Base-by-base conservation (phyloP, 2,888 invertebrate species). In the Cephonodes hylas region DNA sequence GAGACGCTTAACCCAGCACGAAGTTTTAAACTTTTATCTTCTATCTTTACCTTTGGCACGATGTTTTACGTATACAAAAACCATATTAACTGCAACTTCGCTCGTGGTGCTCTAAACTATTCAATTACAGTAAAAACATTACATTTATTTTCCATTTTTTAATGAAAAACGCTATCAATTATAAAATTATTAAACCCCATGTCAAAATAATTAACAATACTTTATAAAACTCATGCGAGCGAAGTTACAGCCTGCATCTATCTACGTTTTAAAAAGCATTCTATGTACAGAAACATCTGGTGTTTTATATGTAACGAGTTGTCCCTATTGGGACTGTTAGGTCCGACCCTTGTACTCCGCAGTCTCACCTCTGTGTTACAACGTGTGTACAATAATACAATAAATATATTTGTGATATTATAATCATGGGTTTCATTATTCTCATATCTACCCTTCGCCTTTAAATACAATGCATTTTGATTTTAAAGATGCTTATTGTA, bases 351-450 rank as follows among this genome's bases (percentile, higher is more conserved):
- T 53, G 53, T 53, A 27, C 27, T 20, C 20, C 44, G 25, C 23
- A 18, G 38, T 58, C 22, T 58, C 23, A 42, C 58, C 22, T 59
- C 44, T 59, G 59, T 46, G 38, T 59, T 46, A 59, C 38, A 58
- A 58, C 38, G 22, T 62, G 56, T 58, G 59, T 62, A 59, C 62
- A 62, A 62, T 62, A 62, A 62, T 57, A 57, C 42, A 62, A 62
- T 62, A 62, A 59, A 62, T 62, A 48, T 62, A 62, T 62, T 62
- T 62, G 58, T 62, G 58, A 62, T 62, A 62, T 25, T 38, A 46
- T 34, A 46, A 44, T 45, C 13, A 10, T 20, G 31, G 18, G 53
- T 62, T 62, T 61, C 42, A 56, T 20, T 61, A 6, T 38, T n/a
- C 38, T 38, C 20, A 15, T 23, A 22, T 38, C 61, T 6, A 23